Base-by-base conservation (phyloP, 2,113 vertebrate species). In the Phrynosoma platyrhinos region DNA sequence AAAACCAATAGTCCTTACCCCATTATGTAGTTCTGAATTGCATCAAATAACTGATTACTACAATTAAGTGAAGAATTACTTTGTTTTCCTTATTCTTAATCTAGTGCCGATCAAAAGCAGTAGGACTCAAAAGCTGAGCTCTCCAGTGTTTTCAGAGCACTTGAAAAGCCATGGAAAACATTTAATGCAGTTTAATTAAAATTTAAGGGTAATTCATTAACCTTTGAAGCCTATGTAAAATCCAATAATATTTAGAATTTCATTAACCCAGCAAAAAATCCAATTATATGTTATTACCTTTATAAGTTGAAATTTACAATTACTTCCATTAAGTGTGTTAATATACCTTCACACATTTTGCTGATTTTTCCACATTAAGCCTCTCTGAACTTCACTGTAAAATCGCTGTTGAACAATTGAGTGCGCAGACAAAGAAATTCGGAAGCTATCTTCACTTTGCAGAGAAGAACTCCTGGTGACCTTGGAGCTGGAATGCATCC, bases 221-320 rank as follows among this genome's bases (percentile, higher is more conserved):
- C n/a, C 18, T 86, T 88, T 83, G 6, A 16, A 89, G 52, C 40
- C 68, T 74, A 6, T 58, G 77, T 53, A 40, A 92, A 88, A 82
- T 53, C 0, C 2, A 75, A 75, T 82, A 87, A 1, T 74, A 88
- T 88, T 58, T 55, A 74, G 1, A 1, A 72, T 85, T 87, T 85
- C 5, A 62, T 86, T 75, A 89, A 58, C 27, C 88, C 16, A 92
- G 72, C 23, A 83, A 84, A 89, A 87, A 83, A 58, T 91, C 66
- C 40, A 88, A 90, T 92, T 91, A 88, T 64, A 36, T 83, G 90
- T 91, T 91, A 52, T 80, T 80, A 20, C 82, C 62, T 90, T 90
- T 85, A 88, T 79, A 92, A 75, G 79, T 74, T 52, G 32, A 92
- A 91, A 89, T n/a, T 82, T 83, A 78, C 42, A 0, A 0, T 40